Evolutionary conservation across 2,113 vertebrate genomes (phyloP).

Genomic region (Lanius ludovicianus): DNA sequence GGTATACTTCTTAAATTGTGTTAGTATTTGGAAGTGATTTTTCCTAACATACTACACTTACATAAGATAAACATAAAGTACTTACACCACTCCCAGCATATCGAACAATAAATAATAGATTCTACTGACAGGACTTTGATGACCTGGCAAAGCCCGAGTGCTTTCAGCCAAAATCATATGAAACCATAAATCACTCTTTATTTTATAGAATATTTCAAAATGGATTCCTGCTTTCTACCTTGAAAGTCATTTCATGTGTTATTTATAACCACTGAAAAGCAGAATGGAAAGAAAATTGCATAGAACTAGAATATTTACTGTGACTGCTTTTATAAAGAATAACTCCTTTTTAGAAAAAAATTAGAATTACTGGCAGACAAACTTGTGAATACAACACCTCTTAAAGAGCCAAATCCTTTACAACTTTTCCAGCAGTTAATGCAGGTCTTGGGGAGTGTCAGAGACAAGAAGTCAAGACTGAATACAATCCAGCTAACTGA

Average conservation of each 20-base stretch:
- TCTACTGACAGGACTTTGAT: constrained; percentile 83
- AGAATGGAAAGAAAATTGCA: constrained; percentile 78
- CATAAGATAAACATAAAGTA: constrained; percentile 85
- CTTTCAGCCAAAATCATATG: constrained; percentile 86
- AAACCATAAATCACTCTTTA: constrained; percentile 86
- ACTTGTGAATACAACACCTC: constrained; percentile 48
- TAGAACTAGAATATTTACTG: constrained; percentile 77
- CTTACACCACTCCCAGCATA: constrained; percentile 74
- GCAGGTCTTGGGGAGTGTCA: background rate
- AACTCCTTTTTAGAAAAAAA: constrained; percentile 66
- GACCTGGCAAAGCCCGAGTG: constrained; percentile 82
- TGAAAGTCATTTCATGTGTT: constrained; percentile 86
- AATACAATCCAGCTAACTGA: background rate
- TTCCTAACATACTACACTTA: constrained; percentile 74
- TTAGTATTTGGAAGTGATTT: constrained; percentile 73
- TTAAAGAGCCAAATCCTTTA: constrained; percentile 14
- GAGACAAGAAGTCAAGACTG: background rate
- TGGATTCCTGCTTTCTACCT: constrained; percentile 84
- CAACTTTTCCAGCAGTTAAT: background rate
- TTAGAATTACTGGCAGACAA: constrained; percentile 56
- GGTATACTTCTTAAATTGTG: constrained; percentile 40
- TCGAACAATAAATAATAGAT: constrained; percentile 84
- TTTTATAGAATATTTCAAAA: constrained; percentile 88
- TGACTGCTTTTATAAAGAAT: constrained; percentile 74
- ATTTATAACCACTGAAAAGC: constrained; percentile 83